phyloP scores from a whole-genome alignment of 2,797 vertebrate species.

The Agapornis canus region DNA sequence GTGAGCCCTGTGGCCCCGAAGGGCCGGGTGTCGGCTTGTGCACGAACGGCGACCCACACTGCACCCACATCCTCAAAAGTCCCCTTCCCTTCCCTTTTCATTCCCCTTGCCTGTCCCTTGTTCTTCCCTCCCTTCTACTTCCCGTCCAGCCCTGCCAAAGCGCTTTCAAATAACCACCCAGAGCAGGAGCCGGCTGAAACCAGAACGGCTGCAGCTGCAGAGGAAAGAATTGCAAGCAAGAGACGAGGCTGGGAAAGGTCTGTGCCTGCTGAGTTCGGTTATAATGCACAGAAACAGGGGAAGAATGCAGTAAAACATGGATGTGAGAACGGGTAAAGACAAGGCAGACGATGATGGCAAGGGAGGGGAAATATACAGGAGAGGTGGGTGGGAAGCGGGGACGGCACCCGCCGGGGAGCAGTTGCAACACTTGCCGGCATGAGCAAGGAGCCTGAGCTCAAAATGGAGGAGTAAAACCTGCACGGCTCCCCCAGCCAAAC shows the following conservation, averaged over 20 bases:
- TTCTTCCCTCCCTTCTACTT: background rate
- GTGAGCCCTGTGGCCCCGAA: accelerated
- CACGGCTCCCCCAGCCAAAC: accelerated
- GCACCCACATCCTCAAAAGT: background rate
- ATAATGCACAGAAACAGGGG: accelerated
- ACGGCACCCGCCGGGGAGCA: background rate
- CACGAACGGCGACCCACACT: accelerated
- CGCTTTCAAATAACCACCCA: background rate
- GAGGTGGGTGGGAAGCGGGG: background rate
- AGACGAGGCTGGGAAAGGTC: background rate
- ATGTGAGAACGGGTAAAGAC: accelerated
- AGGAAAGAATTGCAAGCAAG: background rate
- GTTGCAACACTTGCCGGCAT: accelerated
- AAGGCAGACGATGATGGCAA: background rate
- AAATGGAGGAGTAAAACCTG: background rate
- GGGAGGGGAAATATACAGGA: background rate
- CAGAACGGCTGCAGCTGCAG: background rate
- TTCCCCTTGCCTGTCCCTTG: too few species aligned
- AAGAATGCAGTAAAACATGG: background rate
- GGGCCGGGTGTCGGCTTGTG: background rate
- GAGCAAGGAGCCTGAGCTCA: background rate
- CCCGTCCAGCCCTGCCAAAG: too few species aligned
- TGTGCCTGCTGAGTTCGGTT: background rate
- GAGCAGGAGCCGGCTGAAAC: background rate
- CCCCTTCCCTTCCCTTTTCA: background rate